These are phyloP conservation scores for Drosophila birchii DNA, from an alignment of 2,888 invertebrate species.

Conservation along the genomic window DNA sequence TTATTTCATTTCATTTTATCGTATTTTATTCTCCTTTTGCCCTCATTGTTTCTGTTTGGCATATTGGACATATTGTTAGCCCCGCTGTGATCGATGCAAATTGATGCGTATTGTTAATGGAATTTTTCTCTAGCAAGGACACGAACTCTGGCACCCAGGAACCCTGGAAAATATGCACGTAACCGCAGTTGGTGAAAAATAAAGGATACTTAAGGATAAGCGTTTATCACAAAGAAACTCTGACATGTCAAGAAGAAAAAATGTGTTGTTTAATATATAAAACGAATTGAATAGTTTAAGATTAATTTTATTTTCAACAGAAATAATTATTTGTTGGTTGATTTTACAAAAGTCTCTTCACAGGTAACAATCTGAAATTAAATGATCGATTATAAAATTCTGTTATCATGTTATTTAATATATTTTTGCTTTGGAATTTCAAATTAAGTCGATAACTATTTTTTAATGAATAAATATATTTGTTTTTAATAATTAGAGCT, in stretches of 20 bases:
- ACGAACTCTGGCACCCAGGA: not conserved
- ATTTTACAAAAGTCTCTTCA: not conserved
- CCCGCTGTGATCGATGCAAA: constrained; percentile 76
- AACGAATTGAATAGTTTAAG: not conserved
- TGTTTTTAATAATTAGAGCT: no score
- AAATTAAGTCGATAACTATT: no score
- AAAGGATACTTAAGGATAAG: not conserved
- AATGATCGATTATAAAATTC: no score
- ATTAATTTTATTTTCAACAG: not conserved
- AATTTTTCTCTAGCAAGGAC: constrained; percentile 33
- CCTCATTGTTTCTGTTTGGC: constrained; percentile 48
- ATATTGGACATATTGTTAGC: constrained; percentile 72
- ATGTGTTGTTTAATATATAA: not conserved
- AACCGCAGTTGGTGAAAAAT: constrained; percentile 8
- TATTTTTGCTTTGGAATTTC: no score
- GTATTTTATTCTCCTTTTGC: constrained; percentile 44
- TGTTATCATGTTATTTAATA: no score
- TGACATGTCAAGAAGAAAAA: no score
- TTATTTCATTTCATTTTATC: constrained; percentile 45
- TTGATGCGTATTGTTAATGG: constrained; percentile 70
- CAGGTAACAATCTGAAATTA: not conserved
- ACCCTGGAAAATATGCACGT: constrained; percentile 6
- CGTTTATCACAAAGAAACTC: not conserved
- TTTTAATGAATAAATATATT: no score
- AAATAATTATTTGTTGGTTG: not conserved